Conservation (phyloP, 1,140 invertebrate genomes). For the Saccostrea glomerata region DNA sequence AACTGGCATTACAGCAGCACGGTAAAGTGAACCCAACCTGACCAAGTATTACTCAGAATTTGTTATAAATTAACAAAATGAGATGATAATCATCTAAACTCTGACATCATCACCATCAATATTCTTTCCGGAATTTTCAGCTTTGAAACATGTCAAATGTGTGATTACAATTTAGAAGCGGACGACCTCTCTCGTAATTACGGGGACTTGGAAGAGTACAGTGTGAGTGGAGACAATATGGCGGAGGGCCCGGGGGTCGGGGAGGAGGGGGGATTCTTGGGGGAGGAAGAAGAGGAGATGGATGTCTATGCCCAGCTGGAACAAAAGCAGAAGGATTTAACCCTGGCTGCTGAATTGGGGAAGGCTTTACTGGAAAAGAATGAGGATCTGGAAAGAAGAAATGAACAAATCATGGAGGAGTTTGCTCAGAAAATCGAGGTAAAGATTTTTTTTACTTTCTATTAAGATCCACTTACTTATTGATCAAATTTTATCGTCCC, state of each 20-base stretch:
- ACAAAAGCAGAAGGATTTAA: constrained; percentile 94
- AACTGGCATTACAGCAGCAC: constrained; percentile 10
- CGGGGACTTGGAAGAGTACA: constrained; percentile 47
- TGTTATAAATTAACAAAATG: constrained; percentile 39
- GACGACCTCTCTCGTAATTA: not conserved
- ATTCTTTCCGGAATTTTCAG: constrained; percentile 18
- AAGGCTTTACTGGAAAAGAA: constrained; percentile 97
- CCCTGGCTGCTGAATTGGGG: constrained; percentile 95
- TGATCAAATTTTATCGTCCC: not conserved
- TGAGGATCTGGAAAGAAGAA: constrained; percentile 89
- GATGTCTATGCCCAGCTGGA: constrained; percentile 84
- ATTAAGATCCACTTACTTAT: not conserved
- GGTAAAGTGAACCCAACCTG: not conserved
- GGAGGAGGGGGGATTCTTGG: constrained; percentile 88
- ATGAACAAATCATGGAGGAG: constrained; percentile 91
- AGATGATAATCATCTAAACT: constrained; percentile 18
- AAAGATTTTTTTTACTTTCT: constrained; percentile 71
- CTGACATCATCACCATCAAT: constrained; percentile 6
- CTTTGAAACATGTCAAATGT: constrained; percentile 23
- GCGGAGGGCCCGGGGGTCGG: constrained; percentile 82
- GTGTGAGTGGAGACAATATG: constrained; percentile 68
- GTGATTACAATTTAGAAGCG: not conserved
- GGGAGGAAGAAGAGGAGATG: constrained; percentile 83
- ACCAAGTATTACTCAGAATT: constrained; percentile 18
- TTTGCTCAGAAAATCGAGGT: constrained; percentile 96